A percentile compares a stretch with the other conserved stretches of the same genome.
phyloP scores from a whole-genome alignment of 2,888 invertebrate species.

The Doris montereyensis region DNA sequence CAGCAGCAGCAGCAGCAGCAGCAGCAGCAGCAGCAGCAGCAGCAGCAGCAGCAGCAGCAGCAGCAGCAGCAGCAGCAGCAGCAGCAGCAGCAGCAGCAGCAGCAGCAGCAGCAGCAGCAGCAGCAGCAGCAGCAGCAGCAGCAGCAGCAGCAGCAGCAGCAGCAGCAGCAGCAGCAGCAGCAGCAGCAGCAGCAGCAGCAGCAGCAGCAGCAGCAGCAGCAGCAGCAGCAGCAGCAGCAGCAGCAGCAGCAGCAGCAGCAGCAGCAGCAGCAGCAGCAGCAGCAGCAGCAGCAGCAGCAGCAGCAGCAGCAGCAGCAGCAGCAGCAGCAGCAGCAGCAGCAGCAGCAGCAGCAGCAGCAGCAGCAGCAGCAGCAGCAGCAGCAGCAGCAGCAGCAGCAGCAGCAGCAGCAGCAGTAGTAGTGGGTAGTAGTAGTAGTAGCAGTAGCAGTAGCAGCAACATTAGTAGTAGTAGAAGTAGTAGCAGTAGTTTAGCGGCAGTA shows the following conservation, averaged over 20 bases:
- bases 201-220: constrained; percentile 11
- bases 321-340: too few relatives aligned
- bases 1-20: constrained; percentile 24
- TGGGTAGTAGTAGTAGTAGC: too few relatives aligned
- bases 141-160: constrained; percentile 30
- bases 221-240: constrained; percentile 13
- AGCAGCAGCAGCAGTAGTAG: too few relatives aligned
- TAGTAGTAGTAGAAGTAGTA: too few relatives aligned
- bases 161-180: constrained; percentile 18
- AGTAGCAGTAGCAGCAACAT: too few relatives aligned
- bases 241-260: constrained; percentile 15
- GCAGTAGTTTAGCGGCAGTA: too few relatives aligned
- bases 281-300: neutral
- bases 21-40: constrained; percentile 21
- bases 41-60: constrained; percentile 30
- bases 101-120: constrained; percentile 31
- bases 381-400: too few relatives aligned
- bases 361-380: too few relatives aligned
- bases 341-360: too few relatives aligned
- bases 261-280: constrained; percentile 21
- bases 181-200: constrained; percentile 15
- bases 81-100: constrained; percentile 28
- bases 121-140: constrained; percentile 12
- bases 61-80: constrained; percentile 22
- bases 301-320: constrained; percentile 23